Conservation (phyloP, 2,888 invertebrate genomes). For the Amphipoea lucens region DNA sequence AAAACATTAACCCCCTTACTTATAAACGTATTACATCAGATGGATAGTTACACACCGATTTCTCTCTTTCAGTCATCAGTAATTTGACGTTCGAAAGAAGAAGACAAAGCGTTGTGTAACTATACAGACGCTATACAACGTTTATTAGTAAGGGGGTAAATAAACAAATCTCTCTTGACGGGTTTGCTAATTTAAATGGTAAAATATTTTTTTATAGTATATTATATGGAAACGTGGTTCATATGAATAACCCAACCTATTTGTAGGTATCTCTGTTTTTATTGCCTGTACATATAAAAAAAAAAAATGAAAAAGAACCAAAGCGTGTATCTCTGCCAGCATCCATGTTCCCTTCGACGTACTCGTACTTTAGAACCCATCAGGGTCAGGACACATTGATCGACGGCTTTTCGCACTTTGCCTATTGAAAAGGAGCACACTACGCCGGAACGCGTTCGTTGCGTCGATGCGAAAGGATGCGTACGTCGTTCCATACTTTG, state of each 20-base stretch:
- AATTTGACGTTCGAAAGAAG: too few species aligned
- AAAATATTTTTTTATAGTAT: not conserved
- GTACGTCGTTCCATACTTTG: too few species aligned
- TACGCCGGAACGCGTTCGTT: too few species aligned
- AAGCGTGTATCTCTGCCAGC: not conserved
- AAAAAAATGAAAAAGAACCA: not conserved
- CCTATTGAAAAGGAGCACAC: too few species aligned
- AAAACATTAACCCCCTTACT: not conserved
- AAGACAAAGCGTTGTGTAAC: too few species aligned
- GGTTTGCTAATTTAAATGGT: not conserved
- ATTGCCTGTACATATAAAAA: not conserved
- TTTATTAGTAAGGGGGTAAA: too few species aligned
- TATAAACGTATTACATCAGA: too few species aligned
- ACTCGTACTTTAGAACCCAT: not conserved
- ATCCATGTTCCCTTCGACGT: not conserved
- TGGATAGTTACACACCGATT: too few species aligned
- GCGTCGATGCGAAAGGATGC: too few species aligned
- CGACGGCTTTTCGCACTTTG: too few species aligned
- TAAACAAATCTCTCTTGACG: not conserved
- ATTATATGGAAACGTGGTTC: not conserved
- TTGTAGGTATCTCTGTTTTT: not conserved
- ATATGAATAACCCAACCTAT: not conserved
- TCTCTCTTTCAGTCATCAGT: too few species aligned
- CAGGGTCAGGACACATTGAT: not conserved
- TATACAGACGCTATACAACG: too few species aligned